Evolutionary conservation across 2,113 vertebrate genomes (phyloP), one percentile per base, ranked within the genome.

Genomic region (Erythrolamprus reginae): DNA sequence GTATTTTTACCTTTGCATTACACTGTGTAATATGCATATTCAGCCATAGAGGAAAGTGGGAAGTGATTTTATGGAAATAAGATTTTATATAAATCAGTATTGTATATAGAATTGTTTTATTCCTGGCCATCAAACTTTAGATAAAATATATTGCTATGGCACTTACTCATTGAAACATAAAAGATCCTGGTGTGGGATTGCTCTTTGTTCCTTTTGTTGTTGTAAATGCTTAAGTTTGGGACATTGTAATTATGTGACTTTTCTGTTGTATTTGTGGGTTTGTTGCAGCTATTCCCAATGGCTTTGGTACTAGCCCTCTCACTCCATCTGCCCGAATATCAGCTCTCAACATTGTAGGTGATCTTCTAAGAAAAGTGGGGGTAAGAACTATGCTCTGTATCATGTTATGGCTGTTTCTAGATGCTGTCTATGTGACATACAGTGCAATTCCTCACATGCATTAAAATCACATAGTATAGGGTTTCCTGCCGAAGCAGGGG

Each of bases 301-400:
- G 98, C 88, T 99, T 98, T 95, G 98, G 98, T 93, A 98, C 95
- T 96, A 98, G 98, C 12, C 97, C 99, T 28, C 97, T 99, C 85
- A 99, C 99, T 90, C 98, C 99, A 23, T 99, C 99, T 89, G 99
- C 98, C 85, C 97, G 99, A 96, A 99, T 99, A 97, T 99, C 99
- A 82, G 99, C 99, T 26, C 98, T 99, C 92, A 99, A 99, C 95
- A 99, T 99, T 38, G 99, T 99, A 92, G 98, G 99, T n/a, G 99
- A 99, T 95, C 98, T 99, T 88, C 96, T 99, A 92, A 97, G 98
- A 94, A 99, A 99, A 98, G 99, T 99, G 28, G 99, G 99, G 98
- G 99, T 99, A 97, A 96, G 98, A 96, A 33, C 92, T 61, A 70
- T 88, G 52, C 10, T 0, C 84, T 38, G 42, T 23, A 26, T 4